Conservation (phyloP, 2,113 vertebrate genomes). For the Poecilia latipinna region DNA sequence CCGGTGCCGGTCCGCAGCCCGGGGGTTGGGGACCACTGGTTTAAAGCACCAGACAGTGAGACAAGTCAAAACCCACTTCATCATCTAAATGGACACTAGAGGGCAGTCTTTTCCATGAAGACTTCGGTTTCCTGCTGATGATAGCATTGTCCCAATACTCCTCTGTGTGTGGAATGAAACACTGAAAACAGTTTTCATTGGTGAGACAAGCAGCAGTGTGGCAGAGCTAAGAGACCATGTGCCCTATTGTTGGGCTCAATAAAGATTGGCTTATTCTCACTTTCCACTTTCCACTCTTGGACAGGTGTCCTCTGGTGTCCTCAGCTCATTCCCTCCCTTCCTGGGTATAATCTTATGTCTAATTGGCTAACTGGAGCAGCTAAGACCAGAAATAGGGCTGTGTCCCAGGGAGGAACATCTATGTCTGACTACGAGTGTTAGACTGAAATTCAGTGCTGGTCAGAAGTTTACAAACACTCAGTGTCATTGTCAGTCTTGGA, state of each 20-base stretch:
- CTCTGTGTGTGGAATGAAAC: too few relatives aligned
- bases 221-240: too few relatives aligned
- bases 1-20: too few relatives aligned
- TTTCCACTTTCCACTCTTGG: not conserved
- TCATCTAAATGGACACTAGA: not conserved
- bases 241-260: not conserved
- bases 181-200: too few relatives aligned
- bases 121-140: too few relatives aligned
- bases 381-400: constrained; percentile 33
- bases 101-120: not conserved
- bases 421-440: not conserved
- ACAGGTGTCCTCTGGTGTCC: constrained; percentile 19
- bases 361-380: constrained; percentile 55
- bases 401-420: not conserved
- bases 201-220: not conserved
- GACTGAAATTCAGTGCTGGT: not conserved
- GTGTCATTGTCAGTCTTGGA: not conserved
- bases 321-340: not conserved
- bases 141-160: too few relatives aligned
- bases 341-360: constrained; percentile 42
- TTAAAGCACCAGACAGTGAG: too few relatives aligned
- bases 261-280: not conserved
- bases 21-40: too few relatives aligned
- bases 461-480: not conserved
- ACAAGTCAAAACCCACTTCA: not conserved